Evolutionary conservation across 2,113 vertebrate species (phyloP).

Genomic region (Aythya baeri): DNA sequence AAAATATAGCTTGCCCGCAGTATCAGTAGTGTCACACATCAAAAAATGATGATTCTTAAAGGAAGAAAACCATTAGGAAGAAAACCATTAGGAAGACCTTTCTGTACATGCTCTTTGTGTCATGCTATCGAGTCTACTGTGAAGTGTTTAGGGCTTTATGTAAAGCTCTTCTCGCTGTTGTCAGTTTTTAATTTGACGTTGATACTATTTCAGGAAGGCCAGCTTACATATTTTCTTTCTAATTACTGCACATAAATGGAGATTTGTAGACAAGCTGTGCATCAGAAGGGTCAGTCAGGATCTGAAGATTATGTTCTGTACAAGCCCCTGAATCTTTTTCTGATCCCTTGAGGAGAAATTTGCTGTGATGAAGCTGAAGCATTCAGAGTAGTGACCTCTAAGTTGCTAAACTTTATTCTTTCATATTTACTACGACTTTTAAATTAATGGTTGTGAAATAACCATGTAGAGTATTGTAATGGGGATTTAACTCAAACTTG

Average conservation of each 20-base stretch:
- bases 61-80: neutral
- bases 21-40: neutral
- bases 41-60: too few species aligned
- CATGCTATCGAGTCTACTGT: neutral
- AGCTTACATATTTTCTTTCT: neutral
- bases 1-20: neutral
- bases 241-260: neutral
- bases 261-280: neutral
- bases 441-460: neutral
- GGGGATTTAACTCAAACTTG: neutral
- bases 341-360: neutral
- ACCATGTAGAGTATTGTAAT: neutral
- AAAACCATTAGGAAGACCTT: neutral
- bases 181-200: accelerated
- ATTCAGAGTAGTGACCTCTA: neutral
- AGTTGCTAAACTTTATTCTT: neutral
- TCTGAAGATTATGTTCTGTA: neutral
- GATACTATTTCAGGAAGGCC: neutral
- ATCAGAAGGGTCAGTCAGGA: neutral
- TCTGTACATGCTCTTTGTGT: neutral
- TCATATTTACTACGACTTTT: neutral
- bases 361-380: neutral
- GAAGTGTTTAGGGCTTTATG: neutral
- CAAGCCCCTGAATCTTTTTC: neutral
- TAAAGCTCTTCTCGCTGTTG: neutral